Evolutionary conservation across 1,140 invertebrate species (phyloP), one percentile per base, ranked within the genome.

Genomic region (Scaptomyza graminum): DNA sequence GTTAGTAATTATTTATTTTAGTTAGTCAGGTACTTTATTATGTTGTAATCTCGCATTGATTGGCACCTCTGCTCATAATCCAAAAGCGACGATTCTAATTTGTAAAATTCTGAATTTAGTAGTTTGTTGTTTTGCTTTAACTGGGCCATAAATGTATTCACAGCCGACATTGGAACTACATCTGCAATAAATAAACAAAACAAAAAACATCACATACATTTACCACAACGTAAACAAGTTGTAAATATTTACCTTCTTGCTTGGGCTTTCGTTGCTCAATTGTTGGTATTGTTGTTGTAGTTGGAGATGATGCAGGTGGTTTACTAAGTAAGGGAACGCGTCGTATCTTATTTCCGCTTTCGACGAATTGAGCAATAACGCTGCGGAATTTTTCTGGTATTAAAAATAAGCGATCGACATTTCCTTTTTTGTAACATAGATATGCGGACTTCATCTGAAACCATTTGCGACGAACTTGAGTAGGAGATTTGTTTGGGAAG

Each of bases 361-460:
- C 88, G 0, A 90, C 88, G 55, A 90, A 90, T 64, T 87, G 74
- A 0, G 88, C 88, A n/a, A 90, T 90, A 22, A 65, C 81, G 34
- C 71, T 69, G 0, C 88, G 55, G 18, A 90, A 90, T 25, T 73
- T 88, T 22, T 90, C 88, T 0, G 82, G 82, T 51, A 90, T 90
- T 1, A 88, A 28, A 44, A 90, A 80, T 2, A 81, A 54, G 0
- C 88, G 54, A 25, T 90, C 88, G 1, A 78, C 65, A n/a, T 90
- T 90, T 0, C 88, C 88, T 22, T 90, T 90, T 28, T 90, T 90
- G 12, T 89, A 90, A 16, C 88, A 90, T 0, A 90, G 73, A 56
- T 90, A 90, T 0, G 88, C 88, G 5, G 88, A 90, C 41, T 90
- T 90, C 88, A 90, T 90, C 63, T 90, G 88, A 71, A 90, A 90